These are phyloP conservation scores for Microtus pennsylvanicus DNA, from an alignment of 2,113 vertebrate species.

Conservation along the genomic window DNA sequence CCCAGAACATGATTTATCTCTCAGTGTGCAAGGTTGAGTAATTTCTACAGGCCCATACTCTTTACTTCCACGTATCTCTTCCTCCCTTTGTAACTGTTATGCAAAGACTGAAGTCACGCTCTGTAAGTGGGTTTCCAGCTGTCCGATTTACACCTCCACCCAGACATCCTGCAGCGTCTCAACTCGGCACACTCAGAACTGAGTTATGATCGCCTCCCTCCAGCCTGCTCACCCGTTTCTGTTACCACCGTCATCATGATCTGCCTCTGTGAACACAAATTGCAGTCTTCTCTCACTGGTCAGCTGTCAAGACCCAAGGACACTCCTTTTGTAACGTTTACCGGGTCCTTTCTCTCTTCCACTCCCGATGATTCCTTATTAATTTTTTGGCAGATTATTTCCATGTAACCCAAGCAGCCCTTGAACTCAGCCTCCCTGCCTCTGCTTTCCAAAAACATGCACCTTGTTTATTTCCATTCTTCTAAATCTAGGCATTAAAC, in stretches of 20 bases:
- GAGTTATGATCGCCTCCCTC: neutral
- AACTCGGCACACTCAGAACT: neutral
- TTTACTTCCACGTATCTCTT: neutral
- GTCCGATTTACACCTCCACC: neutral
- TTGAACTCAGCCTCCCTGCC: neutral
- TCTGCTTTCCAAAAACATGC: neutral
- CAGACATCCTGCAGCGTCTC: neutral
- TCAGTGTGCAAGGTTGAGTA: neutral
- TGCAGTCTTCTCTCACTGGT: conserved; percentile 36
- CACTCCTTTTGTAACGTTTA: conserved; percentile 6
- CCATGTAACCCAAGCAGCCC: neutral
- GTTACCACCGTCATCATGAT: neutral
- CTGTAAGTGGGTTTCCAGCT: neutral
- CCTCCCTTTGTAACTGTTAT: conserved; percentile 3
- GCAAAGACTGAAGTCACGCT: conserved; percentile 24
- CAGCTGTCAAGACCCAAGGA: neutral
- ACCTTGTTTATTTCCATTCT: neutral
- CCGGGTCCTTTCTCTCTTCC: neutral
- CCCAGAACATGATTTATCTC: conserved; percentile 27
- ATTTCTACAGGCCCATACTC: neutral
- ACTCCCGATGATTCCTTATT: neutral
- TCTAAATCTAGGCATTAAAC: neutral
- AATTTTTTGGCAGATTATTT: neutral
- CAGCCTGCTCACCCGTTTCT: neutral
- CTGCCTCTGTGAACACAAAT: conserved; percentile 14